phyloP scores from a whole-genome alignment of 1,140 invertebrate genomes.

The Brachionus rotundiformis region DNA sequence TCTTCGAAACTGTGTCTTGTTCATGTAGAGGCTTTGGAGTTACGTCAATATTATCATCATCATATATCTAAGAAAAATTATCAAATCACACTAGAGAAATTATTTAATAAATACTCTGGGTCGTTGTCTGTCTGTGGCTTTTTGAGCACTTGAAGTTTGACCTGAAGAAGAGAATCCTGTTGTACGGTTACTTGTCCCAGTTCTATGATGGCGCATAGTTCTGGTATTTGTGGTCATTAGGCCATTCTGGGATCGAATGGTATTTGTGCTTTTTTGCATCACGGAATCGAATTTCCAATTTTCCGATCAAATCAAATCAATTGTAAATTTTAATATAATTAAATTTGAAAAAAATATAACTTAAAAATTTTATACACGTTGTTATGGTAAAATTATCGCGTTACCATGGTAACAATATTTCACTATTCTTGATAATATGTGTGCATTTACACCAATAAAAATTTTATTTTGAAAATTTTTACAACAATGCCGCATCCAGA shows the following conservation, averaged over 20 bases:
- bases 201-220: conserved; percentile 25
- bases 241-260: conserved; percentile 14
- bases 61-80: conserved; percentile 19
- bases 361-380: not conserved
- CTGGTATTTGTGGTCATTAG: conserved; percentile 7
- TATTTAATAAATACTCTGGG: not conserved
- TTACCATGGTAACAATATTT: not conserved
- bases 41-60: conserved; percentile 26
- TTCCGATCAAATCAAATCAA: conserved; percentile 15
- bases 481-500: conserved; percentile 55
- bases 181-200: conserved; percentile 41
- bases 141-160: conserved; percentile 39
- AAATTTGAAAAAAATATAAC: conserved; percentile 33
- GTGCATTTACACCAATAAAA: not conserved
- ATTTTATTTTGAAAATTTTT: conserved; percentile 17
- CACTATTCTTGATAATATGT: not conserved
- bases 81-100: not conserved
- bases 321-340: not conserved
- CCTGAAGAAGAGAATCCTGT: conserved; percentile 31
- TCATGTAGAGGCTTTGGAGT: conserved; percentile 43
- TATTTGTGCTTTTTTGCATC: conserved; percentile 41
- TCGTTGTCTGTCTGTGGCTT: conserved; percentile 1
- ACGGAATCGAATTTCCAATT: not conserved
- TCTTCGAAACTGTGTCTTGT: not conserved
- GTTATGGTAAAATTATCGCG: conserved; percentile 1